A percentile compares a stretch with the other conserved stretches of the same genome.
These are phyloP conservation scores for Xestoiulus laeticollis DNA, from an alignment of 2,888 invertebrate genomes.

Conservation along the genomic window DNA sequence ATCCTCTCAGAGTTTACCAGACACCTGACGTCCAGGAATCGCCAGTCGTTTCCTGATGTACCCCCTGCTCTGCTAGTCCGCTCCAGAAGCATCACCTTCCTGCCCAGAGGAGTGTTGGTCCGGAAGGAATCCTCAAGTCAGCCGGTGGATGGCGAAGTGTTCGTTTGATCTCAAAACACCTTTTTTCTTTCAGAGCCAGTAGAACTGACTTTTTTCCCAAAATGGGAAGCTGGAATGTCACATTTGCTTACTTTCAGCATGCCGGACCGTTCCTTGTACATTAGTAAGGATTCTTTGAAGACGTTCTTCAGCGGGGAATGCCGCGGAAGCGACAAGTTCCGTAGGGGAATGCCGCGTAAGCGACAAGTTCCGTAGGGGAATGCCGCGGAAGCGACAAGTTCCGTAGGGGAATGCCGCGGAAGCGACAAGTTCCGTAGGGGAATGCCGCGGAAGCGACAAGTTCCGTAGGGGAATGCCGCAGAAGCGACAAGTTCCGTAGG, in stretches of 20 bases:
- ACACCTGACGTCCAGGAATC: neutral
- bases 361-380: too few species aligned
- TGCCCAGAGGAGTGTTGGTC: conserved; percentile 52
- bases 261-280: neutral
- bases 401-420: too few species aligned
- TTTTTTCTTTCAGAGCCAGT: neutral
- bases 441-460: too few species aligned
- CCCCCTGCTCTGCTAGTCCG: conserved; percentile 44
- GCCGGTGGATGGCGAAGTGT: conserved; percentile 50
- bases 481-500: too few species aligned
- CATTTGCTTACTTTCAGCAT: neutral
- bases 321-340: too few species aligned
- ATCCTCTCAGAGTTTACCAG: neutral
- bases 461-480: too few species aligned
- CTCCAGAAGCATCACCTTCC: conserved; percentile 50
- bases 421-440: too few species aligned
- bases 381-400: too few species aligned
- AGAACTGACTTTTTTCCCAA: neutral
- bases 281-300: neutral
- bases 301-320: neutral
- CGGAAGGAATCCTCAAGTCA: conserved; percentile 23
- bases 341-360: too few species aligned
- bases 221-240: neutral
- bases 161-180: conserved; percentile 47
- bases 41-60: neutral